Base-by-base conservation (phyloP, 2,797 vertebrate species). In the Phataginus tricuspis region DNA sequence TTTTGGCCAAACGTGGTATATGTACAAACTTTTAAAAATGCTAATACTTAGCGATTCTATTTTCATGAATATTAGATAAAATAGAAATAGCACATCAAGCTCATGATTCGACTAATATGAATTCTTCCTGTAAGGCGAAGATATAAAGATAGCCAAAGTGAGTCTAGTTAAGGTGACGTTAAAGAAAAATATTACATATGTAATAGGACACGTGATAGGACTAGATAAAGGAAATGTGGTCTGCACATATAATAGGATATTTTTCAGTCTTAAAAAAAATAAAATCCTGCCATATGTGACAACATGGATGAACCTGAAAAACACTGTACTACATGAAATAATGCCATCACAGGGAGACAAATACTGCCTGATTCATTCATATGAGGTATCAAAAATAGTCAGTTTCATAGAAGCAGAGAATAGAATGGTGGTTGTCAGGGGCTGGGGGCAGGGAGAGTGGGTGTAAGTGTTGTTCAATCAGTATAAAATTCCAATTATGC, bases 121-220 rank as follows among this genome's bases (percentile, higher is more conserved):
- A 66, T 92, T 92, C 61, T 93, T 84, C 69, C 29, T 59, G 18
- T 78, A 57, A 78, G 63, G 10, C 57, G 71, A 94, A 88, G 49
- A 77, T 37, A 63, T 57, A 75, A 94, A 88, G 49, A 77, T 37
- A 63, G 57, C 45, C 57, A 91, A 80, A 71, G 9, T 31, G 15
- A 91, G 27, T 49, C 45, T 39, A 92, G 31, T 57, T 55, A 55
- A 89, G 72, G 27, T 21, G 78, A 92, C 18, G n/a, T 57, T 29
- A 57, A 92, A 68, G 71, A 61, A 94, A 69, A 63, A 57, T n/a
- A 19, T 31, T 42, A n/a, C 6, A 2, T 34, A 11, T n/a, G 9
- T 19, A 77, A 68, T 3, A 95, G 34, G 1, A 49, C 0, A 7
- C 29, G 11, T 14, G 27, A 55, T 53, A 31, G 42, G 49, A 64